Base-by-base conservation (phyloP, 2,888 invertebrate genomes). In the Euproctis similis region DNA sequence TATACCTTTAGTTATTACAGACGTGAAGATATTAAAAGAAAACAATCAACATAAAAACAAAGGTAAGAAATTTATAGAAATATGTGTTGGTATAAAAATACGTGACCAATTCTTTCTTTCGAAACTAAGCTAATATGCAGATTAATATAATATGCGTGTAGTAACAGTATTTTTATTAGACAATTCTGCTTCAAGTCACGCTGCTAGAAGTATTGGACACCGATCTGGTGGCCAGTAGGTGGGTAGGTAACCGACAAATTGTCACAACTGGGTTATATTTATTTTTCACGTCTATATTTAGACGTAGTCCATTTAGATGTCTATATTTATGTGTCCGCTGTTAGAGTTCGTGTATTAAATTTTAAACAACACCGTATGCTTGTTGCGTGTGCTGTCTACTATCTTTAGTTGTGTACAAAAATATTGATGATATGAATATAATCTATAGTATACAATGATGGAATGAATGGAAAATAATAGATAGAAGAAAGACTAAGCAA, bases 171-270 rank as follows among this genome's bases (percentile, higher is more conserved):
- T 41, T 42, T 78, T 76, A 80, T 71, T 47, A 58, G 53, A 8
- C 65, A 41, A 78, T 80, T 78, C 59, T 67, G 39, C 59, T 67
- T 57, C 76, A 67, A 68, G 71, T 75, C 77, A 75, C 72, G 76
- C 41, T 59, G 71, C 59, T 60, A 42, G 32, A 67, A 61, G 54
- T 57, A 58, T 63, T 55, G 25, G 5, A 30, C 21, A 30, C 24
- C 19, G 27, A 30, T 12, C 27, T 34, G 24, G 28, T 26, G 28
- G 17, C 24, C 11, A 23, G 12, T n/a, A n/a, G n/a, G n/a, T n/a
- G n/a, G n/a, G n/a, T n/a, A n/a, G n/a, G n/a, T n/a, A 34, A 34
- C 30, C 20, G 26, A 28, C 27, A 19, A 32, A 18, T 31, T 13
- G 23, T 35, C 25, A 12, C 28, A 52, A 44, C 33, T 52, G 28